These are phyloP conservation scores for Alaudala cheleensis DNA, from an alignment of 2,113 vertebrate species.

Conservation along the genomic window DNA sequence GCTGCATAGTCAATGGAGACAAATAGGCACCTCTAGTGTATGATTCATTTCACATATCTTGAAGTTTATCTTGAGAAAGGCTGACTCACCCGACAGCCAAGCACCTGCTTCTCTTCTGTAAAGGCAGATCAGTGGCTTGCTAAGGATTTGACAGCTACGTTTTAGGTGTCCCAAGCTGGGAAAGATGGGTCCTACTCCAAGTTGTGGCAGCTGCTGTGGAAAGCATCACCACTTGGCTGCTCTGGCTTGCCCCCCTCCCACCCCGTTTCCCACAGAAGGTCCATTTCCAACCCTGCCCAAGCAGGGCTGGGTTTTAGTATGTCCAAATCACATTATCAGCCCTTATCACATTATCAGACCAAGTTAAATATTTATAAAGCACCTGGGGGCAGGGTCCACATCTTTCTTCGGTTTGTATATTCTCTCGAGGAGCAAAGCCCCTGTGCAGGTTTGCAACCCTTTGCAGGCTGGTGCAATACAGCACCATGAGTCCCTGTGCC, in stretches of 20 bases:
- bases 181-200: background rate
- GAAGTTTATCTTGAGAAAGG: slow-evolving; percentile 40
- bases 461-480: background rate
- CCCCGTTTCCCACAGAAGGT: background rate
- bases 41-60: slow-evolving; percentile 36
- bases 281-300: background rate
- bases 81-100: slow-evolving; percentile 13
- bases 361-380: slow-evolving; percentile 65
- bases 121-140: background rate
- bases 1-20: slow-evolving; percentile 16
- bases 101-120: background rate
- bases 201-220: background rate
- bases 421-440: background rate
- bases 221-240: background rate
- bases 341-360: background rate
- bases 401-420: background rate
- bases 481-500: background rate
- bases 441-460: background rate
- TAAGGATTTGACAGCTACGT: background rate
- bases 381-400: slow-evolving; percentile 15
- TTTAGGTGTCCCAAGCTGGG: background rate
- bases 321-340: background rate
- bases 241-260: background rate
- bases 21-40: slow-evolving; percentile 23
- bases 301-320: background rate